These are phyloP conservation scores for Gymnocheta viridis DNA, from an alignment of 2,888 invertebrate species.

Conservation along the genomic window DNA sequence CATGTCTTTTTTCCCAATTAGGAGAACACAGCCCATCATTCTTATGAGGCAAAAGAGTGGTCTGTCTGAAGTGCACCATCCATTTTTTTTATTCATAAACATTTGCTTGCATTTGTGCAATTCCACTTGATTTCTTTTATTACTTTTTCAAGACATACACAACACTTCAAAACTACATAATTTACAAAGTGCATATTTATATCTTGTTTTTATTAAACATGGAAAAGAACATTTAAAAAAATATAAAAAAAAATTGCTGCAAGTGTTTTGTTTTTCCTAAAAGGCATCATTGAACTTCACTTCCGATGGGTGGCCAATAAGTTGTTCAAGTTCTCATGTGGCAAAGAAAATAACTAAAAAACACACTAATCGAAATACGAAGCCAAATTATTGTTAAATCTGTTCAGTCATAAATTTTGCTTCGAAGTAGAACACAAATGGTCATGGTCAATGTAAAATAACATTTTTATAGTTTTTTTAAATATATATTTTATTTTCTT, in stretches of 20 bases:
- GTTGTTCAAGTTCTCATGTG: constrained; percentile 43
- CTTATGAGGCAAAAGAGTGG: background rate
- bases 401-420: constrained; percentile 34
- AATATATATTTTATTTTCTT: background rate
- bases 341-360: background rate
- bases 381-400: constrained; percentile 16
- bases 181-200: constrained; percentile 39
- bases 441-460: constrained; percentile 68
- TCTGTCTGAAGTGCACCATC: background rate
- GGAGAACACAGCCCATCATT: background rate
- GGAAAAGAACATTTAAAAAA: constrained; percentile 18
- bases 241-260: no score
- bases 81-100: background rate
- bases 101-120: background rate
- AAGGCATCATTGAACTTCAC: constrained; percentile 62
- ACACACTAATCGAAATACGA: background rate
- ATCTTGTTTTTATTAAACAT: background rate
- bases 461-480: constrained; percentile 20
- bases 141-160: constrained; percentile 3
- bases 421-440: constrained; percentile 57
- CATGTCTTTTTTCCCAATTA: background rate
- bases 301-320: constrained; percentile 65
- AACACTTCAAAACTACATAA: constrained; percentile 22
- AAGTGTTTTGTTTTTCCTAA: constrained; percentile 27
- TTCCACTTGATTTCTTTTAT: constrained; percentile 2